A percentile compares a stretch with the other conserved stretches of the same genome.
Conservation (phyloP, 2,888 invertebrate species). For the Onchidella celtica region DNA sequence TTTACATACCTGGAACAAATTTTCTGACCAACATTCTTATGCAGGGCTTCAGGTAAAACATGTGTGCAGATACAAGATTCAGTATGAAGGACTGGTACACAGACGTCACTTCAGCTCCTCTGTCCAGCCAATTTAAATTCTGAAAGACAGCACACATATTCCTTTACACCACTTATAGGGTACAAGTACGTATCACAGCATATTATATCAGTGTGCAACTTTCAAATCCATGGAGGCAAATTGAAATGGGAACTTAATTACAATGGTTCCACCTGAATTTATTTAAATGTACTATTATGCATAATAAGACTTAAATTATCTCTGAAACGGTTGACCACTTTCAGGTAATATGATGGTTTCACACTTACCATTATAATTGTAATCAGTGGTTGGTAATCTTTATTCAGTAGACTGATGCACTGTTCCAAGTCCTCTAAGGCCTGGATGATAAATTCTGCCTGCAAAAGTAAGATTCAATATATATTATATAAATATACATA, state of each 20-base stretch:
- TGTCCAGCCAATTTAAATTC: slow-evolving; percentile 71
- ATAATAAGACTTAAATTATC: too few relatives aligned
- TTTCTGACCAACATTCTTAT: slow-evolving; percentile 84
- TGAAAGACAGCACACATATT: too few relatives aligned
- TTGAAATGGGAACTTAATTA: too few relatives aligned
- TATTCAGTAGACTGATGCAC: slow-evolving; percentile 11
- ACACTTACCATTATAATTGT: slow-evolving; percentile 39
- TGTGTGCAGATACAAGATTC: slow-evolving; percentile 86
- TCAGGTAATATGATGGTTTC: too few relatives aligned
- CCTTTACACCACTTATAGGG: too few relatives aligned
- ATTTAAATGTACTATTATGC: too few relatives aligned
- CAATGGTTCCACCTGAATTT: too few relatives aligned
- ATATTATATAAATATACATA: too few relatives aligned
- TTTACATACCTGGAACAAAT: slow-evolving; percentile 84
- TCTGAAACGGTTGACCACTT: too few relatives aligned
- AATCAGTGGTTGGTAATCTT: slow-evolving; percentile 24
- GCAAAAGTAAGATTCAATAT: slow-evolving; percentile 3
- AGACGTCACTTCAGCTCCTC: slow-evolving; percentile 78
- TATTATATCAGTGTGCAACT: too few relatives aligned
- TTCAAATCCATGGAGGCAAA: too few relatives aligned
- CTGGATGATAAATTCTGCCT: slow-evolving; percentile 12
- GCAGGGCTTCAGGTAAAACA: slow-evolving; percentile 84
- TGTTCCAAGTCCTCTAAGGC: slow-evolving; percentile 31
- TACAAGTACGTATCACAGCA: too few relatives aligned
- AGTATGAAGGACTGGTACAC: slow-evolving; percentile 85